phyloP scores from a whole-genome alignment of 2,888 invertebrate genomes.

The Piscicola geometra region DNA sequence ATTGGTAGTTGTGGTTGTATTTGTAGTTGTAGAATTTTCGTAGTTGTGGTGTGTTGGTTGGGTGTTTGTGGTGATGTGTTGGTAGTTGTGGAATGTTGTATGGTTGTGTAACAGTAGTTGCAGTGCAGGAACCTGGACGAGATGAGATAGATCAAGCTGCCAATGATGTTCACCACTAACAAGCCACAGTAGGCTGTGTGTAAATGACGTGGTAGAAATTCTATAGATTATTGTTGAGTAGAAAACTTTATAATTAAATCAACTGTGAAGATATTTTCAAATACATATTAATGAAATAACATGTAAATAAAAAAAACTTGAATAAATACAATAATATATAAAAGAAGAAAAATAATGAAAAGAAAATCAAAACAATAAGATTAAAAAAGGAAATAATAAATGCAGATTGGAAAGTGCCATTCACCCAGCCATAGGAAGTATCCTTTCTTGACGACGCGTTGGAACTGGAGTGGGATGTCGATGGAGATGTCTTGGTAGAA shows the following conservation, averaged over 20 bases:
- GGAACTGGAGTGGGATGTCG: constrained; percentile 95
- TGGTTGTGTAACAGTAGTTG: neutral
- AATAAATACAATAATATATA: neutral
- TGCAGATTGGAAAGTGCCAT: neutral
- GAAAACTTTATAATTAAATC: too few relatives aligned
- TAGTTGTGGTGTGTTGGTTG: neutral
- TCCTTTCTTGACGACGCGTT: constrained; percentile 84
- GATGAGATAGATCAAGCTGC: constrained; percentile 74
- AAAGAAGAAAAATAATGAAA: too few relatives aligned
- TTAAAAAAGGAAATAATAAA: constrained; percentile 64
- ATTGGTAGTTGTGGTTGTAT: constrained; percentile 57
- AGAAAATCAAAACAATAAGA: constrained; percentile 56
- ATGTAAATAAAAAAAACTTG: too few relatives aligned
- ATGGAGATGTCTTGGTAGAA: constrained; percentile 99
- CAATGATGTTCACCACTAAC: constrained; percentile 62
- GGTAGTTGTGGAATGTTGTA: neutral
- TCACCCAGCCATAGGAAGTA: constrained; percentile 95
- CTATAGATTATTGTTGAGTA: too few relatives aligned
- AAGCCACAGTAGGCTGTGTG: constrained; percentile 77
- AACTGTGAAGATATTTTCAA: too few relatives aligned
- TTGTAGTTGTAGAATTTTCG: neutral
- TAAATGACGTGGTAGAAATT: too few relatives aligned
- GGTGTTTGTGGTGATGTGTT: neutral
- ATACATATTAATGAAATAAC: too few relatives aligned
- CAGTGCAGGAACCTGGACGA: constrained; percentile 45